Conservation (phyloP, 2,113 vertebrate genomes). For the Cyphomyrus plagiostoma region DNA sequence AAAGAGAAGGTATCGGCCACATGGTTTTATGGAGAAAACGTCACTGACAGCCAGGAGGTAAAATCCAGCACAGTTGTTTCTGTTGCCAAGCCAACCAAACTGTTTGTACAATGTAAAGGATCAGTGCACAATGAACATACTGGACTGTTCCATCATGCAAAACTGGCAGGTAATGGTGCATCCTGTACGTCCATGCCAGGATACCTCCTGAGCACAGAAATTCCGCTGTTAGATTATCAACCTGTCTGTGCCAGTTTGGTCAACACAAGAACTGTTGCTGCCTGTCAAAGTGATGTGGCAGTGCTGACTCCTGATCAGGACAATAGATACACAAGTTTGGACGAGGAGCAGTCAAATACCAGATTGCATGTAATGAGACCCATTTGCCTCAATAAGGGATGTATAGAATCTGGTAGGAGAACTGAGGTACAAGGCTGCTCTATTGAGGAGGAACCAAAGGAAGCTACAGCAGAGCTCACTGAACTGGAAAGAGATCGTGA, state of each 20-base stretch:
- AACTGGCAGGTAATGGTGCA: constrained; percentile 34
- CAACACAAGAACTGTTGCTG: constrained; percentile 23
- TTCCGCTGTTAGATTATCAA: constrained; percentile 17
- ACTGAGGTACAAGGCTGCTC: constrained; percentile 15
- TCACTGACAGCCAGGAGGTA: constrained; percentile 24
- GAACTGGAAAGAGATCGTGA: background rate
- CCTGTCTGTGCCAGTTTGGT: constrained; percentile 17
- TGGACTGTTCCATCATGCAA: constrained; percentile 46
- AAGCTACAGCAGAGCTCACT: background rate
- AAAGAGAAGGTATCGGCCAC: constrained; percentile 25
- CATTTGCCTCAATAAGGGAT: background rate
- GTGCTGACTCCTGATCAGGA: constrained; percentile 70
- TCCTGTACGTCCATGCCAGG: constrained; percentile 33
- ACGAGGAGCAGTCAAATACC: constrained; percentile 67
- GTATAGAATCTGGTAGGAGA: background rate
- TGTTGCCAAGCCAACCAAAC: constrained; percentile 23
- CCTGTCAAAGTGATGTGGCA: constrained; percentile 34
- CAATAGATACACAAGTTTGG: constrained; percentile 82
- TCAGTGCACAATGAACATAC: constrained; percentile 48
- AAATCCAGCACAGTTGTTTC: constrained; percentile 25
- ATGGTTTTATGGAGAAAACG: constrained; percentile 18
- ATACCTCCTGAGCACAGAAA: constrained; percentile 24
- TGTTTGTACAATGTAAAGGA: constrained; percentile 31
- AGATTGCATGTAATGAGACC: constrained; percentile 26
- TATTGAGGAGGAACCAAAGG: background rate